Base-by-base conservation (phyloP, 2,888 invertebrate species). In the Platycheirus rosarum region DNA sequence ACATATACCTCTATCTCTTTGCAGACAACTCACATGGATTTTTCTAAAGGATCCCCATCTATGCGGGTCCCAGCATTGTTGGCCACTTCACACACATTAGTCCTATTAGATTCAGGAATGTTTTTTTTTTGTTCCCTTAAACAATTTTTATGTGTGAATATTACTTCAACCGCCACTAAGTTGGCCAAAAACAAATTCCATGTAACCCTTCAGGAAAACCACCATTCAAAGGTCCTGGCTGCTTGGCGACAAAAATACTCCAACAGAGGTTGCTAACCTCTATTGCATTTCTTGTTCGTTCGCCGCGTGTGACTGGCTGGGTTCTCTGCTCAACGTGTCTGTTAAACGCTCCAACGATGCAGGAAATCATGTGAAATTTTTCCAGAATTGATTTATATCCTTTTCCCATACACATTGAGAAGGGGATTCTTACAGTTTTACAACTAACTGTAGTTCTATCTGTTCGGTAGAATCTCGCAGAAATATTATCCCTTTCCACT, bases 271-370 rank as follows among this genome's bases (percentile, higher is more conserved):
- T 57, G 55, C 66, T 66, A 68, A 71, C 66, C 68, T 48, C 48
- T 14, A 60, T 60, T 53, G 70, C 66, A 71, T 60, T 53, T 32
- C 46, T 23, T 73, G 66, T 51, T 62, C 29, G n/a, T 11, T 26
- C 40, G 26, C 32, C 23, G 51, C 53, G 46, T 70, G 32, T 26
- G 46, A 37, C 51, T 76, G 71, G 42, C 23, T 44, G 26, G 60
- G 60, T 63, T 55, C 63, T 77, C 44, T 63, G 62, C 63, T 77
- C 44, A 73, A 65, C 55, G 77, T 76, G 66, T 62, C 71, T 77
- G 66, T 73, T 77, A 82, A 77, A 82, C 82, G 82, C 82, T 82
- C 82, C 77, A 82, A 51, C 82, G 82, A 82, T 82, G 82, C 82
- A 82, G 82, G 77, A 82, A 82, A 82, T 82, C 82, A 82, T 77